Evolutionary conservation across 2,113 vertebrate genomes (phyloP), one percentile per base, ranked within the genome.

Genomic region (Nibea coibor): DNA sequence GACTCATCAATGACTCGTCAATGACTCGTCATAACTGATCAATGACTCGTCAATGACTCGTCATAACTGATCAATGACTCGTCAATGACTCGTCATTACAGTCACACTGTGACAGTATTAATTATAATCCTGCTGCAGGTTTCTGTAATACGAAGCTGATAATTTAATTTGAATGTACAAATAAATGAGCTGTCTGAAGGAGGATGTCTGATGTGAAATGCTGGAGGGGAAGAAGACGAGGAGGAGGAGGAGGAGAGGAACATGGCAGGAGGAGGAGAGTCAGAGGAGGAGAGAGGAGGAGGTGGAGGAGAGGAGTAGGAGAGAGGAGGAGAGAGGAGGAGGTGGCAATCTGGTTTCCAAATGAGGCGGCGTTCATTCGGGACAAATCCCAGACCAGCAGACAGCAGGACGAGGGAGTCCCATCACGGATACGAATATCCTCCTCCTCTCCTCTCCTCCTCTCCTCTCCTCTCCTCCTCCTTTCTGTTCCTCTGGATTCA

Each of bases 321-420:
- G 5, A 45, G 17, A 39, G 19, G 63, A 26, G 45, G 64, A 50
- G 45, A 31, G 56, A n/a, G 65, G 54, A n/a, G 31, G 74, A 56
- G 56, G 16, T 22, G 56, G 72, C 50, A 81, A 64, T 74, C 78
- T 78, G 83, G 54, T 81, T 85, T 81, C 73, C 64, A 81, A 86
- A 81, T 77, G 78, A 81, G 66, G 83, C 53, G 35, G 14, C 5
- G 19, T 20, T 81, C 79, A 71, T 82, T 57, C 5, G 43, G 75
- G 59, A 61, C 53, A 73, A 73, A 50, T 57, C 54, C 85, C 51
- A 2, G 17, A 82, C 39, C 75, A 31, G 28, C 11, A 9, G 75
- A 35, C 31, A 35, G 31, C 31, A 35, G 31, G 31, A 35, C 31
- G 31, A 35, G 31, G 31, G 5, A 31, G 31, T 31, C 31, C 31